Evolutionary conservation across 2,797 vertebrate genomes (phyloP).

Genomic region (Paguma larvata): DNA sequence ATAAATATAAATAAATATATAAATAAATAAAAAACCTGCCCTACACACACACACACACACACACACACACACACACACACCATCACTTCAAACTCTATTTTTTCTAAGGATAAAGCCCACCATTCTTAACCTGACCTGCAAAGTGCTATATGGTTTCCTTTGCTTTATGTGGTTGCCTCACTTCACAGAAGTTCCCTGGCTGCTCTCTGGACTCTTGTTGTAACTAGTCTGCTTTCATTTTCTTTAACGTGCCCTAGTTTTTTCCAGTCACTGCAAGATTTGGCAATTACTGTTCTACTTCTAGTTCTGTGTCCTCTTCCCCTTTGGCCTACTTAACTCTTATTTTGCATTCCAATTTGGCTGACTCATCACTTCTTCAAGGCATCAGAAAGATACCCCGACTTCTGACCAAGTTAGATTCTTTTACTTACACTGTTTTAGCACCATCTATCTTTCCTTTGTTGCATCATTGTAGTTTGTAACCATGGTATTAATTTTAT

Average conservation of each 20-base stretch:
- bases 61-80: neutral
- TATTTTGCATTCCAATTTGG: conserved; percentile 13
- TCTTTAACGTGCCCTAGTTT: neutral
- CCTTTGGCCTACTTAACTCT: neutral
- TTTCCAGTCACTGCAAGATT: neutral
- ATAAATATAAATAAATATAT: too few relatives aligned
- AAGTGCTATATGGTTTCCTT: neutral
- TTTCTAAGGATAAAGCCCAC: neutral
- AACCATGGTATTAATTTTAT: neutral
- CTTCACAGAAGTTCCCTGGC: neutral
- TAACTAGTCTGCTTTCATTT: neutral
- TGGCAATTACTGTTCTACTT: neutral
- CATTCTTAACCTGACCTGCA: neutral
- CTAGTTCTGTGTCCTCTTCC: neutral
- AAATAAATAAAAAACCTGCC: too few relatives aligned
- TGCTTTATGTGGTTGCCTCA: neutral
- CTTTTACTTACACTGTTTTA: neutral
- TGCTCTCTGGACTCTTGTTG: neutral
- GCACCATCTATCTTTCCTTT: neutral
- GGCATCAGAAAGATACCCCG: too few relatives aligned
- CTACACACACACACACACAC: neutral
- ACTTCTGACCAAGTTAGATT: neutral
- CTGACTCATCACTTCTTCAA: neutral
- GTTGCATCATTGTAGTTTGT: neutral
- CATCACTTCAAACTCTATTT: neutral